phyloP scores from a whole-genome alignment of 1,140 invertebrate genomes.

The Drosophila kikkawai region DNA sequence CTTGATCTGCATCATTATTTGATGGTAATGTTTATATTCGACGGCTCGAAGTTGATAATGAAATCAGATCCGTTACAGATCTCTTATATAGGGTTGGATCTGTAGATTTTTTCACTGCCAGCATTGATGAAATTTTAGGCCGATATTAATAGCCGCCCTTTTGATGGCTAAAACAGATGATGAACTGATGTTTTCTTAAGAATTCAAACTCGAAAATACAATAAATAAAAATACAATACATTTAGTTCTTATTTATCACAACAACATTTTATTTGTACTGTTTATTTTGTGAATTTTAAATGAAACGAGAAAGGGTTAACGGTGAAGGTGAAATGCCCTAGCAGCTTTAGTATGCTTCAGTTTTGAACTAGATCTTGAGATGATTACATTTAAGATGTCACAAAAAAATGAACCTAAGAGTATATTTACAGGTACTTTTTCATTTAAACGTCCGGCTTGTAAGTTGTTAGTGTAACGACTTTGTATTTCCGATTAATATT shows the following conservation, averaged over 20 bases:
- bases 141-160: conserved; percentile 1
- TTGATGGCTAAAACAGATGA: conserved; percentile 10
- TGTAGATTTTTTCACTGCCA: neutral
- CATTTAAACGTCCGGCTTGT: no score
- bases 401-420: neutral
- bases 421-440: neutral
- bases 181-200: conserved; percentile 9
- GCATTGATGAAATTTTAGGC: neutral
- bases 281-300: neutral
- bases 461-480: neutral
- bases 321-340: no score
- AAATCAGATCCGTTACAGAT: neutral
- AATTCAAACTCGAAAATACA: conserved; percentile 1
- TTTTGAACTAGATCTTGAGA: neutral
- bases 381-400: neutral
- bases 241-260: neutral
- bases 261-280: neutral
- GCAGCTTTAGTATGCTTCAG: neutral
- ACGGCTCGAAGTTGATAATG: conserved; percentile 4
- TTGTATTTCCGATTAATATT: neutral
- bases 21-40: neutral
- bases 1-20: conserved; percentile 11
- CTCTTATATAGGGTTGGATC: conserved; percentile 6
- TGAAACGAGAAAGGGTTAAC: no score
- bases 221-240: conserved; percentile 3